Evolutionary conservation across 1,140 invertebrate genomes (phyloP).

Genomic region (Listronotus bonariensis): DNA sequence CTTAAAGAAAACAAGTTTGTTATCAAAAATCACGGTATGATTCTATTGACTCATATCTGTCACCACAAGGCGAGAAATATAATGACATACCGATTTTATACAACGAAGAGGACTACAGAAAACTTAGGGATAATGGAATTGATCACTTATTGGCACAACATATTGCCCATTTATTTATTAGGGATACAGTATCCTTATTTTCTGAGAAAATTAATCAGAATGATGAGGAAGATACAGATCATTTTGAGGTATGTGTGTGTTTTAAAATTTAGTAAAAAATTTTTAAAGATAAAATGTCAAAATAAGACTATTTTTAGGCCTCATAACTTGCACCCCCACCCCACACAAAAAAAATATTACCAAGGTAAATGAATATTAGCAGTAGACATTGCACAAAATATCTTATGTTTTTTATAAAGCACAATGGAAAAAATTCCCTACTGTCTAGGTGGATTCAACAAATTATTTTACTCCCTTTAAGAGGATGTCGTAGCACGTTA

Average conservation of each 20-base stretch:
- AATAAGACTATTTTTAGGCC: too few species aligned
- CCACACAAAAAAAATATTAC: too few species aligned
- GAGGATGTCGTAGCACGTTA: too few species aligned
- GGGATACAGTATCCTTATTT: constrained; percentile 96
- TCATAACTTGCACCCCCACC: too few species aligned
- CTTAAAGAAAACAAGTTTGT: constrained; percentile 78
- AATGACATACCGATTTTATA: constrained; percentile 91
- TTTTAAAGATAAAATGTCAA: too few species aligned
- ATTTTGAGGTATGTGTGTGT: constrained; percentile 86
- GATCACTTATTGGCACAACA: constrained; percentile 92
- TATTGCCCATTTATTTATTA: constrained; percentile 97
- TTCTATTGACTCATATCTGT: constrained; percentile 97
- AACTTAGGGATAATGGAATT: constrained; percentile 84
- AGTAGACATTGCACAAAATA: too few species aligned
- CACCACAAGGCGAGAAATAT: constrained; percentile 82
- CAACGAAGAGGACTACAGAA: constrained; percentile 81
- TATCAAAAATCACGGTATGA: constrained; percentile 97
- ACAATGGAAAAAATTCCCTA: too few species aligned
- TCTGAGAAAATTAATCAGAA: constrained; percentile 95
- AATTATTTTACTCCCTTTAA: too few species aligned
- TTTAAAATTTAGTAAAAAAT: constrained; percentile 1
- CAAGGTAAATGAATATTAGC: too few species aligned
- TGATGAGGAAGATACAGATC: constrained; percentile 93
- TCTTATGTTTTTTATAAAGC: too few species aligned
- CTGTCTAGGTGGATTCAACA: too few species aligned